Evolutionary conservation across 2,797 vertebrate genomes (phyloP), one percentile per base, ranked within the genome.

Genomic region (Sardinella longiceps): DNA sequence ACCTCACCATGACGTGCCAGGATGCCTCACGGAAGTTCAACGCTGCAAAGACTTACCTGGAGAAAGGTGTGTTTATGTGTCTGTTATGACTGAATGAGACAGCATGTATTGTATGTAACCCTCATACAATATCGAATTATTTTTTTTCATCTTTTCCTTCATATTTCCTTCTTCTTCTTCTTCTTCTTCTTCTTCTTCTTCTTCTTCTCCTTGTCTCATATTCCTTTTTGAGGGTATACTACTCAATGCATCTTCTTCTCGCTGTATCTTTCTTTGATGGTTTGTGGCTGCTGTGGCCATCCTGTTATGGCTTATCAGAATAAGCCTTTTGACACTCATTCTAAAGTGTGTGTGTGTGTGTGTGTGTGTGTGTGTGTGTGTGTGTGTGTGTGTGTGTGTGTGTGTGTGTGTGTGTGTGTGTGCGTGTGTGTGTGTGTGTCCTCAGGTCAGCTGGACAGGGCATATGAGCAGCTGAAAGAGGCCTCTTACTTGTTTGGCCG

Each of bases 391-490:
- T 66, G 25, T 66, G 50, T 53, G 48, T 51, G 48, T 51, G 48
- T 51, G n/a, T n/a, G n/a, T n/a, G n/a, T n/a, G n/a, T n/a, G n/a
- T n/a, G n/a, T n/a, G n/a, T n/a, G n/a, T n/a, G n/a, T n/a, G n/a
- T n/a, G n/a, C n/a, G n/a, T n/a, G 74, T 77, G 9, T 82, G 15
- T 56, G 11, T 6, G 20, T 63, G 82, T 83, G 23, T 56, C 6
- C 39, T 39, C 77, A 97, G 96, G 96, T 85, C 87, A 93, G 83
- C 84, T 96, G 89, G 94, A 95, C 81, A 91, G 95, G 91, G 95
- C 94, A 33, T 91, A 95, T 10, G 94, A 94, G 83, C 92, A 93
- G 51, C 87, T 97, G 51, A 96, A 96, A 90, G 95, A 96, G 85
- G 94, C 95, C 0, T 83, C 92, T 4, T 95, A 95, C 86, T 89